Percentiles rank a stretch among this genome's conserved stretches.
Evolutionary conservation across 2,888 invertebrate species (phyloP).

Genomic region (Mactromeris polynyma): DNA sequence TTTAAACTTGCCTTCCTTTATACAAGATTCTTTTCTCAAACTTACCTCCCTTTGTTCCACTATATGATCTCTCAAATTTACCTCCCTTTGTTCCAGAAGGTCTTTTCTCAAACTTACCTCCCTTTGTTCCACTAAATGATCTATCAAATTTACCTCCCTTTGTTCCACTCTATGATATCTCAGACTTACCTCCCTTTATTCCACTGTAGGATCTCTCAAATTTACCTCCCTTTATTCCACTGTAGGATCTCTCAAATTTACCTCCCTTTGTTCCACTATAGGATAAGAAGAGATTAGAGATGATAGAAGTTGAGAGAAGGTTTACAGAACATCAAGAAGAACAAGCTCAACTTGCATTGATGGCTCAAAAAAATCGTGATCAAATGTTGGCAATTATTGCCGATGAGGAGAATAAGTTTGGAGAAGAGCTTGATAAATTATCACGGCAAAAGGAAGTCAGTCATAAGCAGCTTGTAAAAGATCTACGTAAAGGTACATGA

Average conservation of each 20-base stretch:
- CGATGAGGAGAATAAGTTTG: constrained; percentile 78
- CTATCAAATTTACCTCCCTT: not conserved
- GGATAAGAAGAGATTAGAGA: constrained; percentile 81
- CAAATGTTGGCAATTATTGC: constrained; percentile 78
- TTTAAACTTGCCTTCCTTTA: too few species aligned
- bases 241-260: too few species aligned
- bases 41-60: not conserved
- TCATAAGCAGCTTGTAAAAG: constrained; percentile 72
- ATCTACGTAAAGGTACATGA: constrained; percentile 73
- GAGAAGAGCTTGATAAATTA: constrained; percentile 76
- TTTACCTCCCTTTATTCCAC: not conserved
- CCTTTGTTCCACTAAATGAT: not conserved
- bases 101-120: not conserved
- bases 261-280: constrained; percentile 31
- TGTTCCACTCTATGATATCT: not conserved
- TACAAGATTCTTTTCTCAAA: too few species aligned
- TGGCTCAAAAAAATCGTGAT: constrained; percentile 78
- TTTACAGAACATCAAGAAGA: constrained; percentile 80
- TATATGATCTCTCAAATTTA: too few species aligned
- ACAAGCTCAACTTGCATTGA: constrained; percentile 81
- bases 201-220: not conserved
- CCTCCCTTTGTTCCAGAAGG: not conserved
- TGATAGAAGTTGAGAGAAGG: constrained; percentile 79
- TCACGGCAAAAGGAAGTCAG: constrained; percentile 77
- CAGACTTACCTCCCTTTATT: not conserved